Evolutionary conservation across 1,140 invertebrate genomes (phyloP), one percentile per base, ranked within the genome.

Genomic region (Leptoteleia sp.): DNA sequence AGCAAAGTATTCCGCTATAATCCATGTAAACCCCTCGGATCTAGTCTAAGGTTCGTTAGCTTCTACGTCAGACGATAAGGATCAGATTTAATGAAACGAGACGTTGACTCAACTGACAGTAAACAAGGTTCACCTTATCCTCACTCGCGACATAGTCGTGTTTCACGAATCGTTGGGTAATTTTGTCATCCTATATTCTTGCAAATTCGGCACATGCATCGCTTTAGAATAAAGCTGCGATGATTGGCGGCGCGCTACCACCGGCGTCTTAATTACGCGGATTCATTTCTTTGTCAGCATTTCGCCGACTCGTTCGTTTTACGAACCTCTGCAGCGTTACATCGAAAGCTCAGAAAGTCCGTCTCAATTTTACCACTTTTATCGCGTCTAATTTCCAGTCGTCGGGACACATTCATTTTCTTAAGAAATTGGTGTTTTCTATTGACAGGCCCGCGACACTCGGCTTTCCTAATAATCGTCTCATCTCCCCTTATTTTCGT

Each of bases 81-180:
- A 76, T 75, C 71, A 72, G 45, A 76, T 80, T 80, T 80, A 80
- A 80, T 80, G 72, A 80, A 80, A 73, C 62, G 68, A 72, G 72
- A 80, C 76, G 76, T 75, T 75, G 76, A 79, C 76, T 79, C 55
- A 79, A 79, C 76, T 79, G 68, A 79, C 76, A 79, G 64, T 79
- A 75, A 75, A 79, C 76, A 75, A 79, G 70, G 64, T 75, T 79
- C 70, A 61, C 59, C 76, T 73, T 75, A 79, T 75, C 70, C 62
- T 75, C 64, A 68, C 52, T 79, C 68, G 62, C 68, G 61, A 73
- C 48, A 72, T 79, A 73, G 76, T 73, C 70, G 59, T 79, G 70
- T 79, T 79, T 79, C 71, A 79, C 77, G 70, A 79, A 79, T 79
- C 77, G 77, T 80, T 80, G 54, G 54, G 27, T 80, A 80, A 80